A percentile compares a stretch with the other conserved stretches of the same genome.
Conservation (phyloP, 2,888 invertebrate species). For the Dysmachus trigonus region DNA sequence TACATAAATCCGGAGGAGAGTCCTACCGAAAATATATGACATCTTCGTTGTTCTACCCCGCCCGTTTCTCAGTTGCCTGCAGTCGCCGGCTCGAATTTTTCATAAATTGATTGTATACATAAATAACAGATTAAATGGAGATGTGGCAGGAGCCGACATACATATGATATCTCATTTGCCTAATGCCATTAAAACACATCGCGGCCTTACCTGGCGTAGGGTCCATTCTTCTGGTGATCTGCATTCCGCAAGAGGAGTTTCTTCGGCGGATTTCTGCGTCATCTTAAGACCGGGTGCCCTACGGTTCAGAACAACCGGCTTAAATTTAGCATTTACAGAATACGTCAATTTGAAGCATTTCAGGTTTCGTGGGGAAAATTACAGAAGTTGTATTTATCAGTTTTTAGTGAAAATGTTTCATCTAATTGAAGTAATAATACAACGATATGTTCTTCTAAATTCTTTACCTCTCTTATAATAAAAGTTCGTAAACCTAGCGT, state of each 20-base stretch:
- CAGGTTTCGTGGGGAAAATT: no score
- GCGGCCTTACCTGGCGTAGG: neutral
- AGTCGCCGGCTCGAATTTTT: conserved; percentile 39
- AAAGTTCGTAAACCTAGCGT: no score
- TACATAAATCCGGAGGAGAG: conserved; percentile 46
- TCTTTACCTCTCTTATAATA: no score
- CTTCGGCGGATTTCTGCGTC: conserved; percentile 17
- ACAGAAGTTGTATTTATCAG: no score
- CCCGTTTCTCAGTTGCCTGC: neutral
- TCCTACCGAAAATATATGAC: conserved; percentile 38
- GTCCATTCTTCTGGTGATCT: neutral
- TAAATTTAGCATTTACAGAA: conserved; percentile 45
- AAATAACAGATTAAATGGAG: conserved; percentile 48
- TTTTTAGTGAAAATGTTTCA: no score
- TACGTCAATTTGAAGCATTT: no score
- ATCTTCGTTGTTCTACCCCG: neutral
- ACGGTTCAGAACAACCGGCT: conserved; percentile 5
- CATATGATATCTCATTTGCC: conserved; percentile 46
- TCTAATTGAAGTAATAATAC: no score
- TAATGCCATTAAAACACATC: conserved; percentile 40
- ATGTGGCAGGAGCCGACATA: conserved; percentile 45
- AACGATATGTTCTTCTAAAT: no score
- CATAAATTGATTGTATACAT: conserved; percentile 50
- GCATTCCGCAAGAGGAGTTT: conserved; percentile 2
- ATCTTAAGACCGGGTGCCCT: conserved; percentile 2